A percentile compares a stretch with the other conserved stretches of the same genome.
Evolutionary conservation across 2,888 invertebrate genomes (phyloP).

Genomic region (Lathronympha strigana): DNA sequence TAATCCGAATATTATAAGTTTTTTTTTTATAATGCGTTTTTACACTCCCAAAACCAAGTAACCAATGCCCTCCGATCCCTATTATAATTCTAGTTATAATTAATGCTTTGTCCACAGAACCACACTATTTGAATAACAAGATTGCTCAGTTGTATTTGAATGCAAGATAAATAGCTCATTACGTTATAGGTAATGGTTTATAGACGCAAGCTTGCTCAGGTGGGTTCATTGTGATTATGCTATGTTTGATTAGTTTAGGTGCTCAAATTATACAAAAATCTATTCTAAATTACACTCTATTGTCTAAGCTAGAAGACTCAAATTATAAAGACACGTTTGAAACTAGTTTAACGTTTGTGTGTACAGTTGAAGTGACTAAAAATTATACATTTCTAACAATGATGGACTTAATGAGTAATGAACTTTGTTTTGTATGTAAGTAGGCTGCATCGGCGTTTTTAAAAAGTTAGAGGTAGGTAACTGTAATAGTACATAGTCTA

Average conservation of each 20-base stretch:
- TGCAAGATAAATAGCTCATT: background rate
- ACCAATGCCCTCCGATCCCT: too few relatives aligned
- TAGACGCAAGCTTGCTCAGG: background rate
- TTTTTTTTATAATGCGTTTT: too few relatives aligned
- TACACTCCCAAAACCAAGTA: too few relatives aligned
- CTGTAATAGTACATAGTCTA: too few relatives aligned
- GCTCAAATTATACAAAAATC: background rate
- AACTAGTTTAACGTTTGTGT: background rate
- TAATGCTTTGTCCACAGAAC: background rate
- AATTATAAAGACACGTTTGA: background rate
- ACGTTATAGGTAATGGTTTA: too few relatives aligned
- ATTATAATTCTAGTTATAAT: background rate
- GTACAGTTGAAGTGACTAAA: background rate
- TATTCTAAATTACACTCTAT: background rate
- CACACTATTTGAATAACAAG: background rate
- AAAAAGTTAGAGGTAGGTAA: background rate
- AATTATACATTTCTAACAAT: background rate
- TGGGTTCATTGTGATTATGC: background rate
- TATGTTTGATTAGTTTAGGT: background rate
- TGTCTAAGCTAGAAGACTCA: too few relatives aligned
- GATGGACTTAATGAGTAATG: background rate
- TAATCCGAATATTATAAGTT: too few relatives aligned
- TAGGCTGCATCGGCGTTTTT: background rate
- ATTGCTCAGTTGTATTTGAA: slow-evolving; percentile 5
- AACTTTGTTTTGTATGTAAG: background rate